phyloP scores from a whole-genome alignment of 2,113 vertebrate genomes.

The Xiphias gladius region DNA sequence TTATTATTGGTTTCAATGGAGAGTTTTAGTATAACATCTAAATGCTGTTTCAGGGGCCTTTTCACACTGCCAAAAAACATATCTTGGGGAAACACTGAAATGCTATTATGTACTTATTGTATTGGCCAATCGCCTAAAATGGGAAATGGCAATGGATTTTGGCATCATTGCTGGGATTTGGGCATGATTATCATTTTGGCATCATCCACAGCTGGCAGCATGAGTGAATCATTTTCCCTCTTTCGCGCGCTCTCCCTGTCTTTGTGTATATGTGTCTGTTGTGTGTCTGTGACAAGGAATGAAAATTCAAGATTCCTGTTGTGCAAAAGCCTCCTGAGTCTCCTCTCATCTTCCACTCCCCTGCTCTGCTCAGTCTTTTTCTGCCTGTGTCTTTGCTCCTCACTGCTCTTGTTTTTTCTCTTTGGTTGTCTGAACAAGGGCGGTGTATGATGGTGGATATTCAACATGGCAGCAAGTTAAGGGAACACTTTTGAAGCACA shows the following conservation, averaged over 20 bases:
- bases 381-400: constrained; percentile 22
- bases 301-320: constrained; percentile 57
- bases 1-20: constrained; percentile 72
- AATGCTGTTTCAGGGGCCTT: constrained; percentile 61
- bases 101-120: constrained; percentile 79
- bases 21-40: constrained; percentile 68
- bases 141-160: constrained; percentile 74
- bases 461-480: constrained; percentile 60
- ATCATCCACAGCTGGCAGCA: constrained; percentile 65
- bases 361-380: constrained; percentile 48
- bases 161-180: constrained; percentile 68
- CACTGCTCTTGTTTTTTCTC: constrained; percentile 28
- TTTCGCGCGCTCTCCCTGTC: constrained; percentile 31
- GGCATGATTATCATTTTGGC: constrained; percentile 79
- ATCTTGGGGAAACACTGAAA: constrained; percentile 78
- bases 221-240: constrained; percentile 57
- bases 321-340: constrained; percentile 50
- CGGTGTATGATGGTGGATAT: constrained; percentile 36
- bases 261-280: constrained; percentile 45
- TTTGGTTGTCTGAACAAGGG: constrained; percentile 23
- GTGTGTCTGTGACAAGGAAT: constrained; percentile 55
- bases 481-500: constrained; percentile 27
- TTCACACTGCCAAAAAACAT: constrained; percentile 67
- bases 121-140: constrained; percentile 74
- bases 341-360: constrained; percentile 57